Evolutionary conservation across 2,888 invertebrate genomes (phyloP), one percentile per base, ranked within the genome.

Genomic region (Acanthacorydalis orientalis): DNA sequence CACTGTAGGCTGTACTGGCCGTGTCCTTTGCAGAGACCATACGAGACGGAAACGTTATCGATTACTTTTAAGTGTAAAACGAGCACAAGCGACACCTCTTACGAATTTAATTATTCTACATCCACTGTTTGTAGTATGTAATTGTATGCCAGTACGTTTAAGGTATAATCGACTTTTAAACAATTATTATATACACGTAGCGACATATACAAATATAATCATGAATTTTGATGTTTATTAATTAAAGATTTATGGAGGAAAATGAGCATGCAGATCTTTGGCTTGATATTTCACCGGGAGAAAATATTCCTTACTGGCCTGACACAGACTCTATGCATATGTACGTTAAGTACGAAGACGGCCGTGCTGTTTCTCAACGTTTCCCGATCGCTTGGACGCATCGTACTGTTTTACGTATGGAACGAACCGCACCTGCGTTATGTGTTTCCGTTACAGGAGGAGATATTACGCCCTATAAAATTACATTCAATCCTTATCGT

Each of bases 221-320:
- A 23, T 23, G 6, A 23, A 23, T 23, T 23, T 4, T 42, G 2
- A 33, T 61, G 11, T 51, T 31, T 33, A 41, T 4, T 12, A 41
- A 2, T 56, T 57, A 71, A 37, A 68, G 86, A 47, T 87, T 81
- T 66, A 87, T 88, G 87, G 87, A 88, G 59, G 82, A 84, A 61
- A 86, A 87, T 58, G 86, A 87, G 59, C 76, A 81, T 39, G 83
- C 85, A 0, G 88, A 88, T 64, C 68, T 88, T 9, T 88, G 87
- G 88, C 74, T 81, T 45, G 87, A 87, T 65, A 65, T 87, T 14
- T 65, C 73, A 1, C 77, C 82, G 0, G 72, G 73, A 50, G 80
- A 83, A 63, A 81, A 79, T 55, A 64, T 77, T 12, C 73, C 84
- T 7, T 87, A 84, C 64, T 88, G 86, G 86, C 88, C 87, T 0